These are phyloP conservation scores for Atrina japonica DNA, from an alignment of 2,888 invertebrate species.

Conservation along the genomic window DNA sequence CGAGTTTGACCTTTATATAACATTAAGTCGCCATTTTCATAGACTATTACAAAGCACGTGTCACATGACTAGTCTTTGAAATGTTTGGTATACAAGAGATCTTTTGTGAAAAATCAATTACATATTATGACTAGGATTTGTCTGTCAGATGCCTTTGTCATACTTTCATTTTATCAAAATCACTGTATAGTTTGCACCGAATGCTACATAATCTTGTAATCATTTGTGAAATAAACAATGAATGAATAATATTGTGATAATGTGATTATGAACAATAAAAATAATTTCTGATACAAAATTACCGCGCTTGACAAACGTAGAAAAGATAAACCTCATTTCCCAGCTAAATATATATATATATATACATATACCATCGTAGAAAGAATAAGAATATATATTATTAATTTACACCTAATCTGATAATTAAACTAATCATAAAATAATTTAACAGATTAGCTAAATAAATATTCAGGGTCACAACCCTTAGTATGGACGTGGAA, in stretches of 20 bases:
- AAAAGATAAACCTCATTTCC: conserved; percentile 32
- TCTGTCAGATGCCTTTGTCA: too few species aligned
- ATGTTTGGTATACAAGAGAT: too few species aligned
- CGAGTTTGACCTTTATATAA: too few species aligned
- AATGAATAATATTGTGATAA: background rate
- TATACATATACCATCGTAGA: conserved; percentile 45
- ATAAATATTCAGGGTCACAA: background rate
- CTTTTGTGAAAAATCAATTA: too few species aligned
- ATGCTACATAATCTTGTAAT: too few species aligned
- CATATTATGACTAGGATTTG: too few species aligned
- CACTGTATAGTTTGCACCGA: too few species aligned
- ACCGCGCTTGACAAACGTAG: conserved; percentile 20
- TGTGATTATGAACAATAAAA: background rate
- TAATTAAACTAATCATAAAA: conserved; percentile 29
- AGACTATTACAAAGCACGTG: too few species aligned
- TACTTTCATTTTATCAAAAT: too few species aligned
- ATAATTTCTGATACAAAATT: conserved; percentile 18
- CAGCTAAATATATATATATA: conserved; percentile 40
- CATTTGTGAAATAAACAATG: conserved; percentile 4
- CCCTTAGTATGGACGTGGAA: background rate
- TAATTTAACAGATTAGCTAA: conserved; percentile 24
- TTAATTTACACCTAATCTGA: conserved; percentile 5
- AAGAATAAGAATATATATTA: conserved; percentile 59
- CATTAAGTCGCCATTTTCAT: too few species aligned
- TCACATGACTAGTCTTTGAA: too few species aligned